A percentile compares a stretch with the other conserved stretches of the same genome.
These are phyloP conservation scores for Rugalucina vietnamica DNA, from an alignment of 2,888 invertebrate species.

Conservation along the genomic window DNA sequence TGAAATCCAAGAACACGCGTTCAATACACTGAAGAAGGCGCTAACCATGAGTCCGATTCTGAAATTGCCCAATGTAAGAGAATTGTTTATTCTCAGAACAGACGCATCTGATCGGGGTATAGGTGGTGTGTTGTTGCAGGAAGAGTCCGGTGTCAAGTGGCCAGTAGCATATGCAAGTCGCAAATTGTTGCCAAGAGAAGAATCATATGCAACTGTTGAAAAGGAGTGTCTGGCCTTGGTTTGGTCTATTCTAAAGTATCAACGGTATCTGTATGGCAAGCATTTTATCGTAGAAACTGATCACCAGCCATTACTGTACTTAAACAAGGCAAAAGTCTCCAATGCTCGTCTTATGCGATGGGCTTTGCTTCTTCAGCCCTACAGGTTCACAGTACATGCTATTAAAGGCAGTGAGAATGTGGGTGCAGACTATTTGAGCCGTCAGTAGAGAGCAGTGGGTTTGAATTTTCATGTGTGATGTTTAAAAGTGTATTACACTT, in stretches of 20 bases:
- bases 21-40: neutral
- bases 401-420: neutral
- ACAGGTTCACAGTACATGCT: neutral
- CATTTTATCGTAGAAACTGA: conserved; percentile 60
- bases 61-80: no score
- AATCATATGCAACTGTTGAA: conserved; percentile 54
- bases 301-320: conserved; percentile 52
- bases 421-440: neutral
- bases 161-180: conserved; percentile 72
- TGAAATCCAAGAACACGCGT: neutral
- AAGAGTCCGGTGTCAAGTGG: conserved; percentile 11
- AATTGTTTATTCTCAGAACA: no score
- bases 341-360: neutral
- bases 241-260: conserved; percentile 54
- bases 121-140: conserved; percentile 40
- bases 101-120: conserved; percentile 50
- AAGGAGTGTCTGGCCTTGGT: conserved; percentile 59
- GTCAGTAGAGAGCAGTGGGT: no score
- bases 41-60: neutral
- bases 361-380: neutral
- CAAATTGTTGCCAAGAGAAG: conserved; percentile 61
- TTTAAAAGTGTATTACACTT: no score
- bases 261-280: conserved; percentile 52
- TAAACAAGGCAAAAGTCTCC: neutral
- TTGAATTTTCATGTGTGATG: no score